phyloP scores from a whole-genome alignment of 1,140 invertebrate species.

The Medauroidea extradentata region DNA sequence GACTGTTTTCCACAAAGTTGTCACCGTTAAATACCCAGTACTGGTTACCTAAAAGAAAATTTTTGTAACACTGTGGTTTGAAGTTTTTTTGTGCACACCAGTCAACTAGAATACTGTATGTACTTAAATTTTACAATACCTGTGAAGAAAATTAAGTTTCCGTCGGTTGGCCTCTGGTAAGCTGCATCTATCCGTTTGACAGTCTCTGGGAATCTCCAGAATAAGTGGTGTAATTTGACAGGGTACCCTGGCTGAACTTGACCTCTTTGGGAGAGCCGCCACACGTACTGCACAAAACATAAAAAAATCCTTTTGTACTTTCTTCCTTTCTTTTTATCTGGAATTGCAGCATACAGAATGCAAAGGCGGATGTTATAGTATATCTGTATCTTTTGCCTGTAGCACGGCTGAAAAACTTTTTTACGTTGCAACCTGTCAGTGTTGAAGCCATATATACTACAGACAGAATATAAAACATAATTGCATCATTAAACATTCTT shows the following conservation, averaged over 20 bases:
- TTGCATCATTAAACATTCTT: too few relatives aligned
- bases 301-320: too few relatives aligned
- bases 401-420: too few relatives aligned
- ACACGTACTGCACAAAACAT: conserved; percentile 49
- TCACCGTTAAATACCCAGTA: conserved; percentile 66
- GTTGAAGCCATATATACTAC: too few relatives aligned
- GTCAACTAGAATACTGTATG: conserved; percentile 1
- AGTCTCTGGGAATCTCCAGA: conserved; percentile 53
- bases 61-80: background rate
- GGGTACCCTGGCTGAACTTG: conserved; percentile 57
- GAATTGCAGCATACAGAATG: too few relatives aligned
- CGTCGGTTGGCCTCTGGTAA: conserved; percentile 62
- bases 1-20: conserved; percentile 50
- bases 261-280: conserved; percentile 52
- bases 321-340: too few relatives aligned
- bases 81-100: background rate
- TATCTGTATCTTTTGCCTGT: too few relatives aligned
- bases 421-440: too few relatives aligned
- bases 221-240: conserved; percentile 51
- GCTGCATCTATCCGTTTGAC: conserved; percentile 65
- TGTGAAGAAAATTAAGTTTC: conserved; percentile 70
- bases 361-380: too few relatives aligned
- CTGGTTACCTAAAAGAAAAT: conserved; percentile 48
- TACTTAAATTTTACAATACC: conserved; percentile 44
- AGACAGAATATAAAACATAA: too few relatives aligned